Evolutionary conservation across 64 coral and sea anemone species (phyloP), one percentile per base, ranked within the genome.

Genomic region (Stichodactyla mertensii): DNA sequence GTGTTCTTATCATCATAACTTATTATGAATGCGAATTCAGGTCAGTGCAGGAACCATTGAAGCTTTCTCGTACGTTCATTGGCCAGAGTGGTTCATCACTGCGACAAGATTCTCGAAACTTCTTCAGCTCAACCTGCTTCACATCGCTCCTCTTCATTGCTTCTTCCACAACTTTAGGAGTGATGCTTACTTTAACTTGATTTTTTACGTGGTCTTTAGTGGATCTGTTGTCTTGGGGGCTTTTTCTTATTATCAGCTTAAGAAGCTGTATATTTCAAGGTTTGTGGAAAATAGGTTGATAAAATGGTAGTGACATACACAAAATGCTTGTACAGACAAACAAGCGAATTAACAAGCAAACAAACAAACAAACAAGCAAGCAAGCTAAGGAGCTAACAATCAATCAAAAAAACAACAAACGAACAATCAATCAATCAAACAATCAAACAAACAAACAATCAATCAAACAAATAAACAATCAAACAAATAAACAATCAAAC

Each of bases 111-210:
- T 77, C 77, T 19, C 89, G 16, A 60, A 90, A 57, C 18, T 90
- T 10, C 5, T 90, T 56, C 83, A 90, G 55, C 61, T 90, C 6
- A 90, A 90, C 28, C 53, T 90, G 23, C 62, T 90, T 78, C 82
- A 77, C 11, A 85, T 90, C 54, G 83, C 66, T 0, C 82, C 89
- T 10, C 51, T 90, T 18, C 54, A 86, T 0, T 90, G 89, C 82
- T 16, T 90, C 14, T 4, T 77, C 28, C 10, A 54, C 15, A 55
- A 77, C 45, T 20, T 89, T 22, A 24, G 52, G 15, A 82, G 52
- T 14, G 51, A 84, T 55, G 80, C 56, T 52, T 89, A 83, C 55
- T 52, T 36, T 5, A 84, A 24, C 88, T 55, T 89, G 80, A 24
- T 89, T 23, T 20, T 67, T 2, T 51, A 66, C 16, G 22, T 89